These are phyloP conservation scores for Micronycteris hirsuta DNA, from an alignment of 2,113 vertebrate genomes.

Conservation along the genomic window DNA sequence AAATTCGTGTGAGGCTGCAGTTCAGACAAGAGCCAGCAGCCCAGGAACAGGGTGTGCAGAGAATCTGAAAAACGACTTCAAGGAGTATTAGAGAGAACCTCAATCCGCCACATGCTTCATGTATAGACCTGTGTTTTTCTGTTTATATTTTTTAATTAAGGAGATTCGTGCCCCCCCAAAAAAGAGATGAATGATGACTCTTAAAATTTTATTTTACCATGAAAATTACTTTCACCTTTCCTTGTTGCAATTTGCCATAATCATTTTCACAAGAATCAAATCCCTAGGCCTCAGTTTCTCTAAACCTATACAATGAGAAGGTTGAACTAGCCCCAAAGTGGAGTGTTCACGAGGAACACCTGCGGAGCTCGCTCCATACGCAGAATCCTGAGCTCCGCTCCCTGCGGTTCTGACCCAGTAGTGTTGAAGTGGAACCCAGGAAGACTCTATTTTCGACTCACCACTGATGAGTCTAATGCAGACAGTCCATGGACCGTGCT, in stretches of 20 bases:
- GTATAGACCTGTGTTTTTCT: neutral
- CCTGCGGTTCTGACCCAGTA: neutral
- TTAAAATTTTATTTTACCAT: conserved; percentile 58
- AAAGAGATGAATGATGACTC: conserved; percentile 45
- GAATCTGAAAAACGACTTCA: neutral
- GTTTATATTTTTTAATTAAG: conserved; percentile 34
- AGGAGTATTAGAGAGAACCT: neutral
- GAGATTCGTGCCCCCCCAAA: neutral
- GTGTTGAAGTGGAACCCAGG: neutral
- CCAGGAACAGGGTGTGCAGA: neutral
- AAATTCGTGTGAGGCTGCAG: neutral
- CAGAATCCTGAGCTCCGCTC: neutral
- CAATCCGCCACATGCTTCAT: neutral
- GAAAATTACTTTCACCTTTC: conserved; percentile 66
- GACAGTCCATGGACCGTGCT: neutral
- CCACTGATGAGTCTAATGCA: neutral
- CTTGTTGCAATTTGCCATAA: conserved; percentile 56
- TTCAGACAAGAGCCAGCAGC: neutral
- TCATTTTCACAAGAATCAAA: conserved; percentile 63
- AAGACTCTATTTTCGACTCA: neutral
- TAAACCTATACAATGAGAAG: conserved; percentile 44
- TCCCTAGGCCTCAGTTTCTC: conserved; percentile 55
- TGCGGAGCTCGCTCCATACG: neutral
- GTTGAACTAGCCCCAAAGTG: neutral
- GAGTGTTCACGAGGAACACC: conserved; percentile 32